These are phyloP conservation scores for Poeciliopsis presidionis DNA, from an alignment of 2,797 vertebrate genomes.

Conservation along the genomic window DNA sequence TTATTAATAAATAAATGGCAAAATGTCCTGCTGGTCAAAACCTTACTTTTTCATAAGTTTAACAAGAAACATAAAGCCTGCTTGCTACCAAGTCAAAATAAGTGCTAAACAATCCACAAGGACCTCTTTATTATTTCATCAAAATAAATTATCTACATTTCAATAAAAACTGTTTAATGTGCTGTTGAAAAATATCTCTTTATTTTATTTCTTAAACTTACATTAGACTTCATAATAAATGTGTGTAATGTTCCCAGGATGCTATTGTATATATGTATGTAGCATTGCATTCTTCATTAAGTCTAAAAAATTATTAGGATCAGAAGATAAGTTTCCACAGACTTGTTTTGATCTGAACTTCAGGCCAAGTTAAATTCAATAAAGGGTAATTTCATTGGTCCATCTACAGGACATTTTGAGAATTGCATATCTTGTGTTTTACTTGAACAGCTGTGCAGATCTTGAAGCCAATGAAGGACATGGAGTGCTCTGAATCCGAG, in stretches of 20 bases:
- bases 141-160: not conserved
- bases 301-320: not conserved
- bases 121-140: not conserved
- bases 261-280: too few relatives aligned
- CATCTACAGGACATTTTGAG: not conserved
- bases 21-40: not conserved
- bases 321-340: not conserved
- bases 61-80: not conserved
- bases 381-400: not conserved
- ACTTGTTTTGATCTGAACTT: not conserved
- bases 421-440: not conserved
- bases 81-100: not conserved
- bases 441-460: slow-evolving; percentile 88
- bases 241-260: not conserved
- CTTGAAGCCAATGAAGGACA: slow-evolving; percentile 87
- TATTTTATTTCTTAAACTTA: not conserved
- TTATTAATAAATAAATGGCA: not conserved
- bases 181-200: too few relatives aligned
- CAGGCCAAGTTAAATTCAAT: not conserved
- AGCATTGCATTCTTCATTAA: not conserved
- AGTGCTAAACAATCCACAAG: not conserved
- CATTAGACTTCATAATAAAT: not conserved
- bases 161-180: too few relatives aligned
- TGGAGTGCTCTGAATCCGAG: slow-evolving; percentile 94
- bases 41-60: not conserved